A percentile compares a stretch with the other conserved stretches of the same genome.
phyloP scores from a whole-genome alignment of 2,113 vertebrate genomes.

The Zosterops pallidus region DNA sequence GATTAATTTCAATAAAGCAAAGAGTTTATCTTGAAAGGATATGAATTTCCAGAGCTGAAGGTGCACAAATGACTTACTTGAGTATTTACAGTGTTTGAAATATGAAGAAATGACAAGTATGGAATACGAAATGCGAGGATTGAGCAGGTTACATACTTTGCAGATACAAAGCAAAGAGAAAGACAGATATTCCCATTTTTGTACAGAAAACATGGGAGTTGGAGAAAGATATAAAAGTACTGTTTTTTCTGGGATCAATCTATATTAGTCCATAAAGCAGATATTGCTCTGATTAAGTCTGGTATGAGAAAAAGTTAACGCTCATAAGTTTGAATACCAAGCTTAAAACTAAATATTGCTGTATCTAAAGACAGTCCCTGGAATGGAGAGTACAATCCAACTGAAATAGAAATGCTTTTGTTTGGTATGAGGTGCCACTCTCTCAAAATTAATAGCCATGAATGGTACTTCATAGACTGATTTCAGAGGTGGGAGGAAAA shows the following conservation, averaged over 20 bases:
- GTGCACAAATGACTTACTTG: background rate
- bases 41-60: background rate
- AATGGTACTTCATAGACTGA: background rate
- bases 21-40: background rate
- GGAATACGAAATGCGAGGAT: background rate
- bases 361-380: background rate
- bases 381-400: background rate
- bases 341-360: background rate
- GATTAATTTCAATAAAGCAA: background rate
- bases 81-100: background rate
- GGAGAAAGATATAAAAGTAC: background rate
- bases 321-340: background rate
- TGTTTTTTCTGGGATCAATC: background rate
- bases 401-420: background rate
- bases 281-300: background rate
- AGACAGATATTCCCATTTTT: background rate
- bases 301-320: background rate
- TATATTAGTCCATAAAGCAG: background rate
- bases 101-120: background rate
- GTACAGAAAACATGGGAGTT: background rate
- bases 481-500: background rate
- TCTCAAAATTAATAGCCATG: background rate
- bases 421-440: background rate
- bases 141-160: background rate
- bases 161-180: background rate